Base-by-base conservation (phyloP, 2,888 invertebrate species). In the Dyspetes luteomarginatus region DNA sequence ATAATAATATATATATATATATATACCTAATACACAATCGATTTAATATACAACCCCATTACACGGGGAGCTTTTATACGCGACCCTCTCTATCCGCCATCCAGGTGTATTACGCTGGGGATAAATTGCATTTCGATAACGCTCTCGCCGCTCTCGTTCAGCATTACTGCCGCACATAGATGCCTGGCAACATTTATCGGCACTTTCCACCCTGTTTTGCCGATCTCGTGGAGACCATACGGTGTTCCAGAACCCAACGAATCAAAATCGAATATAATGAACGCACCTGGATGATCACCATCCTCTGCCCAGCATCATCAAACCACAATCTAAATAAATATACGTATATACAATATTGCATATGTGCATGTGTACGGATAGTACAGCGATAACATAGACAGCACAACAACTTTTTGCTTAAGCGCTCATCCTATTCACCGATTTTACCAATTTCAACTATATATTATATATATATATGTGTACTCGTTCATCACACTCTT, bases 91-190 rank as follows among this genome's bases (percentile, higher is more conserved):
- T 7, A 30, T 52, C 17, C 55, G 15, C 52, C 28, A n/a, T 65
- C 17, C 64, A 17, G 55, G 64, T 56, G 62, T 74, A 71, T 80
- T 72, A 77, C 69, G 64, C 69, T n/a, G n/a, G n/a, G 76, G 68
- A 79, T 79, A 81, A 86, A 88, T 86, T 86, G 85, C 86, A 84
- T 85, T 87, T 85, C 78, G 85, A 88, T 86, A 86, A 87, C 83
- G 83, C 78, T 7, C 36, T 36, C 36, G 36, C 9, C 36, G 7
- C 15, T 19, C 30, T 7, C 30, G 67, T 83, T 82, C 65, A 65
- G 62, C 71, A 88, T 86, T 86, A 85, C 85, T 83, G 82, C 82
- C 84, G 85, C 84, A 45, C 43, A n/a, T n/a, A n/a, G n/a, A 26
- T 86, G 83, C 82, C 80, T 82, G 77, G 68, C 78, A 81, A 76